phyloP scores from a whole-genome alignment of 2,113 vertebrate genomes.

The Siphamia tubifer region DNA sequence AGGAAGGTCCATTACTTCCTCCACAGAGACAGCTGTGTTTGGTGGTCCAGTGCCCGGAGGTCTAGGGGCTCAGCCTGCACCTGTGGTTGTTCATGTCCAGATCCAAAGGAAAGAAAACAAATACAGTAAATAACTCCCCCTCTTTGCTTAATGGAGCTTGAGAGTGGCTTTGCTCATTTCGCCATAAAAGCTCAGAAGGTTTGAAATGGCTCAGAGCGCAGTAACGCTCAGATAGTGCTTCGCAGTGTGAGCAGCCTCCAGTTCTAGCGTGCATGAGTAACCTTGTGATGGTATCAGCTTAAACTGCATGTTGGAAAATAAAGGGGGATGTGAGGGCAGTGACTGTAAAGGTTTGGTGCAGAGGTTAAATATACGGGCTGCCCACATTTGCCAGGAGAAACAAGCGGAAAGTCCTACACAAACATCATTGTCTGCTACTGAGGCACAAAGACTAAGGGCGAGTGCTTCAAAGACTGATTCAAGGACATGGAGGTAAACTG shows the following conservation, averaged over 20 bases:
- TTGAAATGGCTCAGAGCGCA: slow-evolving; percentile 33
- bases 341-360: slow-evolving; percentile 41
- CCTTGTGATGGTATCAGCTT: slow-evolving; percentile 52
- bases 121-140: slow-evolving; percentile 35
- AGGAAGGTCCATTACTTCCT: slow-evolving; percentile 21
- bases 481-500: slow-evolving; percentile 56
- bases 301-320: slow-evolving; percentile 4
- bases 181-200: slow-evolving; percentile 9
- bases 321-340: slow-evolving; percentile 25
- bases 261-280: slow-evolving; percentile 15
- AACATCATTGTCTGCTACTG: slow-evolving; percentile 53
- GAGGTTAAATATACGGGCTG: slow-evolving; percentile 68
- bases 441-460: slow-evolving; percentile 30
- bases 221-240: slow-evolving; percentile 21
- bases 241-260: background rate
- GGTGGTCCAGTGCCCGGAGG: slow-evolving; percentile 34
- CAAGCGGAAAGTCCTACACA: slow-evolving; percentile 54
- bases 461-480: slow-evolving; percentile 48
- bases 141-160: slow-evolving; percentile 60
- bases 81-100: slow-evolving; percentile 24
- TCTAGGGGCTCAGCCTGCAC: slow-evolving; percentile 42
- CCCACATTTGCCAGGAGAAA: slow-evolving; percentile 60
- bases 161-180: slow-evolving; percentile 40
- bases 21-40: slow-evolving; percentile 33
- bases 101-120: slow-evolving; percentile 39